Base-by-base conservation (phyloP, 2,888 invertebrate species). In the Eurytoma adleriae region DNA sequence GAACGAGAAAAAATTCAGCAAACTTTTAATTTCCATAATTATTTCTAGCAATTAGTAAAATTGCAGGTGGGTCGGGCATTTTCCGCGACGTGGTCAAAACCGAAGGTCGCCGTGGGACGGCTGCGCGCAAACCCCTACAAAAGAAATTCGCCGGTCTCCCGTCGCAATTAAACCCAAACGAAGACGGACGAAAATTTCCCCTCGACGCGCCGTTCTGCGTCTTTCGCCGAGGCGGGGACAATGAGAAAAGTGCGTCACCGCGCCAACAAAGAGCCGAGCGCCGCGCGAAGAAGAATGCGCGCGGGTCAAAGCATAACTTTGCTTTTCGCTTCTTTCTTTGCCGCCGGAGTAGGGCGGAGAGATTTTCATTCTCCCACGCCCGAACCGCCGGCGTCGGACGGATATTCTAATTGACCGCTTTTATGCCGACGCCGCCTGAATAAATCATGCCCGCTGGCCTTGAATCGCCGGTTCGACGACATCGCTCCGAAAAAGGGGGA, bases 211-310 rank as follows among this genome's bases (percentile, higher is more conserved):
- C n/a, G n/a, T n/a, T 24, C 24, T 24, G 24, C 24, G n/a, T 57
- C 18, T 24, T 61, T 50, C 57, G 27, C 4, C 27, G 3, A 16
- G 50, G 59, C 12, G 40, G 24, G 16, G 16, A 48, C 20, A 62
- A 52, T 3, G 27, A n/a, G 30, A 40, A 50, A 62, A 52, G 20
- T n/a, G 30, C 48, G 24, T 59, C 18, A 24, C 66, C 18, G 2
- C 62, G 54, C n/a, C 62, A 76, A 40, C 54, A 76, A 76, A 69
- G 67, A 69, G 54, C 69, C 69, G 62, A 76, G 62, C n/a, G 54
- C 48, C 30, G 54, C 69, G 30, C 59, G 40, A 69, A 76, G 66
- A 67, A 24, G 61, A 30, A 48, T 18, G 24, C 14, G 24, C 14
- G 52, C 30, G 30, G 40, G 5, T 54, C 56, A 18, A 66, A 74